A percentile compares a stretch with the other conserved stretches of the same genome.
phyloP scores from a whole-genome alignment of 2,888 invertebrate species.

The Eilema depressum region DNA sequence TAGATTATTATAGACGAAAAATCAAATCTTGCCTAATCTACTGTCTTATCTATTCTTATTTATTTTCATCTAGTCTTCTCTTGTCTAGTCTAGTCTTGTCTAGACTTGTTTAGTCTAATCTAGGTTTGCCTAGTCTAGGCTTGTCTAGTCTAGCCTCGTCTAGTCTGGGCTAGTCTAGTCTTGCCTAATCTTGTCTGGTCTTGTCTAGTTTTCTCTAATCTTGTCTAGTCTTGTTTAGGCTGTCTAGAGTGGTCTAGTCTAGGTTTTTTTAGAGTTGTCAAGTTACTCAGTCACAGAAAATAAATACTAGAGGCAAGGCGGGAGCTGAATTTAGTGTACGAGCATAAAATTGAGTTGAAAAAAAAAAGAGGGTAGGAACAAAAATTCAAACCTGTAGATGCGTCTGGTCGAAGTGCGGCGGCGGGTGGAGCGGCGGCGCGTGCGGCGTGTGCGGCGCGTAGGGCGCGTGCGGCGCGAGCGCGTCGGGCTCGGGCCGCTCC shows the following conservation, averaged over 20 bases:
- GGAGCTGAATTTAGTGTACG: not conserved
- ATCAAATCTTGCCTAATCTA: not conserved
- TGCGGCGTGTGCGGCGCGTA: conserved; percentile 65
- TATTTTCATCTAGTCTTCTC: too few relatives aligned
- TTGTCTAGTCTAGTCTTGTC: too few relatives aligned
- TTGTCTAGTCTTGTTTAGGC: too few relatives aligned
- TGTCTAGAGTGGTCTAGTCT: not conserved
- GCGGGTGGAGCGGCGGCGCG: conserved; percentile 77
- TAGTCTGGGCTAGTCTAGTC: too few relatives aligned
- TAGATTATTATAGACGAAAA: too few relatives aligned
- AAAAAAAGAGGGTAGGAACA: not conserved
- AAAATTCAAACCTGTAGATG: conserved; percentile 72
- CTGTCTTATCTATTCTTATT: too few relatives aligned
- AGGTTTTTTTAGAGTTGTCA: not conserved
- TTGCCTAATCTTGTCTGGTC: too few relatives aligned
- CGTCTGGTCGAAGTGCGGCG: conserved; percentile 74
- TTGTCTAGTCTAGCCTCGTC: too few relatives aligned
- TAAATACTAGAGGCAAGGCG: not conserved
- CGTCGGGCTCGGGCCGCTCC: conserved; percentile 70
- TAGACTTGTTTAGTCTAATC: too few relatives aligned
- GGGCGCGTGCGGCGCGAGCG: conserved; percentile 45
- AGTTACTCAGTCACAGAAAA: not conserved
- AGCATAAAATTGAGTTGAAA: not conserved
- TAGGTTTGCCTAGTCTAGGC: too few relatives aligned
- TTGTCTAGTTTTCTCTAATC: too few relatives aligned